Evolutionary conservation across 2,888 invertebrate genomes (phyloP).

Genomic region (Stictocephala bisonia): DNA sequence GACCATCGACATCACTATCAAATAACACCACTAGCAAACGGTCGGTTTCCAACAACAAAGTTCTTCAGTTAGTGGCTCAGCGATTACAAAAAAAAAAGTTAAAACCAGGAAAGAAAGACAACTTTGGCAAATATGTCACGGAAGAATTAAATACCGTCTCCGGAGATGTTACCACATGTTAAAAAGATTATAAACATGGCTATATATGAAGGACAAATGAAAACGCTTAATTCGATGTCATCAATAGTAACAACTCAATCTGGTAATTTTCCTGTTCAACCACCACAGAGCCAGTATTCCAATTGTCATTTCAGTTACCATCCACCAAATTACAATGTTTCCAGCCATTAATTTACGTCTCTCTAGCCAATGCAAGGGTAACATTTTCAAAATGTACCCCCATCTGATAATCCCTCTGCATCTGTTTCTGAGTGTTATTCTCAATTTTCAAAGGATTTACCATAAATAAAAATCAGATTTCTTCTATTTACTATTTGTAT

Average conservation of each 20-base stretch:
- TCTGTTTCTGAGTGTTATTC: no score
- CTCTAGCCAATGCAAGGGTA: neutral
- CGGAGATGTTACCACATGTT: slow-evolving; percentile 19
- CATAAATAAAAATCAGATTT: no score
- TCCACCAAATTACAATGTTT: no score
- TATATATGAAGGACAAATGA: slow-evolving; percentile 24
- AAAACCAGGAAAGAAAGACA: neutral
- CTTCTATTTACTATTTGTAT: no score
- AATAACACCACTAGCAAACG: neutral
- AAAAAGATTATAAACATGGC: slow-evolving; percentile 18
- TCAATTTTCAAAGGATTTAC: no score
- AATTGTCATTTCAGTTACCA: neutral
- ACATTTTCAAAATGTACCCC: neutral
- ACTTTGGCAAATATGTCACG: neutral
- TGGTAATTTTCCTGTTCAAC: neutral
- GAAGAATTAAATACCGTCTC: slow-evolving; percentile 6
- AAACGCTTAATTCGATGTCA: neutral
- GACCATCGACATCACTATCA: neutral
- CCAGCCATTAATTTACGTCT: neutral
- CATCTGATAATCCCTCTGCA: no score
- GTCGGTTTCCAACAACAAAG: neutral
- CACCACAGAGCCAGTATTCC: neutral
- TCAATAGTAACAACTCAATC: no score
- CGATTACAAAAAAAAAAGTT: neutral
- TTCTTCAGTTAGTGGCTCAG: slow-evolving; percentile 3